Evolutionary conservation across 2,797 vertebrate genomes (phyloP), one percentile per base, ranked within the genome.

Genomic region (Neopelma chrysocephalum): DNA sequence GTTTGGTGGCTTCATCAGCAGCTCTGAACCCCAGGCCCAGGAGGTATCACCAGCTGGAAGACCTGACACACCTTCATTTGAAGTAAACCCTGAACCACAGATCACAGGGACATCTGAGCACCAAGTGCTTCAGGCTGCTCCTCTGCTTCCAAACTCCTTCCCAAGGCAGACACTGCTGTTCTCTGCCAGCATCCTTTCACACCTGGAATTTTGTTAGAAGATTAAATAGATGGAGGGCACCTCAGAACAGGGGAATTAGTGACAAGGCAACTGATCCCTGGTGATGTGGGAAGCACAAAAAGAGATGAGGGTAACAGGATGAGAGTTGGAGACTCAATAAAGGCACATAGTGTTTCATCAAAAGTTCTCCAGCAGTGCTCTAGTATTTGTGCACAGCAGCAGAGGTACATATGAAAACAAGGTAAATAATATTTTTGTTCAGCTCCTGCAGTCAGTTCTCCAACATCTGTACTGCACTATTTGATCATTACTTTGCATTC

Each of bases 371-470:
- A 87, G 84, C 51, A 79, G 42, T 12, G 48, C 31, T 82, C 34
- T 10, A 14, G 15, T 6, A 36, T 18, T 75, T 48, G 19, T 26
- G 70, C n/a, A 26, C 0, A 0, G 56, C 31, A 70, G 19, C 3
- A 27, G 25, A 83, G 43, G 50, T 36, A 91, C 75, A 64, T 6
- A 11, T 68, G 48, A 23, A 72, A 84, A 68, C 53, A 47, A 62
- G 3, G 31, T 10, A 81, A 82, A 22, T 12, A 36, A 10, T 29
- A 45, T 18, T 86, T 84, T 40, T 53, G 14, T 40, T 86, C 47
- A 54, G 50, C 27, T 45, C 69, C 11, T 15, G 34, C 40, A 84
- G 50, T 20, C 4, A 4, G 25, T 79, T 61, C 42, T 85, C 50
- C 71, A 57, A 15, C 25, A 45, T 17, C 31, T 68, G 18, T 40